Conservation (phyloP, 2,113 vertebrate genomes). For the Heteronetta atricapilla region DNA sequence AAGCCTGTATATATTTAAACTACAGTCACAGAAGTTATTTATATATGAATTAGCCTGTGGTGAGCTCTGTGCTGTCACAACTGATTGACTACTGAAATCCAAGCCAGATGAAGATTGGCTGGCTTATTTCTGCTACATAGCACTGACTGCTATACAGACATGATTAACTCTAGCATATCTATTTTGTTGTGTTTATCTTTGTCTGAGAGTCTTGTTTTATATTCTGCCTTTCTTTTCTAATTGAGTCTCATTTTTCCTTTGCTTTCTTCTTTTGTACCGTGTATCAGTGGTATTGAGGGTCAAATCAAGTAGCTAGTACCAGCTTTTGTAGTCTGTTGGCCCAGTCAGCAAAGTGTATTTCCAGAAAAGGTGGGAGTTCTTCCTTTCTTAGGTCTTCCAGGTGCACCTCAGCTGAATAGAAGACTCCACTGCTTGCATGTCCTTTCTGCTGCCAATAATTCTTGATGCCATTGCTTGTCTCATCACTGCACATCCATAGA, state of each 20-base stretch:
- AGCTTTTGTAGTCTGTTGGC: neutral
- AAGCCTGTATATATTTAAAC: neutral
- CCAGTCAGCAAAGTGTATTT: neutral
- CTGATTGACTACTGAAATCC: slow-evolving; percentile 8
- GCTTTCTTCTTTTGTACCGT: neutral
- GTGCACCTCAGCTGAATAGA: neutral
- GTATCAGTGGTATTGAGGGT: neutral
- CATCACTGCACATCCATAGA: neutral
- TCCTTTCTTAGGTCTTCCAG: neutral
- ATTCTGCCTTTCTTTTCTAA: neutral
- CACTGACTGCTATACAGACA: neutral
- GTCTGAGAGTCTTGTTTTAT: neutral
- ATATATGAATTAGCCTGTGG: neutral
- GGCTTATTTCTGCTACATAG: neutral
- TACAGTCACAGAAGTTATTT: neutral
- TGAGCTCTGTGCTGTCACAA: neutral
- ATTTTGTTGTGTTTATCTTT: neutral
- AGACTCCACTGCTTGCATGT: neutral
- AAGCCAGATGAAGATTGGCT: neutral
- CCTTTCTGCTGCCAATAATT: neutral
- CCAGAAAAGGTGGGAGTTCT: neutral
- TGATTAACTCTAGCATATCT: neutral
- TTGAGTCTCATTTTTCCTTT: neutral
- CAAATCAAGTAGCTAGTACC: neutral
- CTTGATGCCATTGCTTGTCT: neutral